Percentiles rank a stretch among this genome's conserved stretches.
Evolutionary conservation across 1,140 invertebrate genomes (phyloP).

Genomic region (Cryptotermes secundus): DNA sequence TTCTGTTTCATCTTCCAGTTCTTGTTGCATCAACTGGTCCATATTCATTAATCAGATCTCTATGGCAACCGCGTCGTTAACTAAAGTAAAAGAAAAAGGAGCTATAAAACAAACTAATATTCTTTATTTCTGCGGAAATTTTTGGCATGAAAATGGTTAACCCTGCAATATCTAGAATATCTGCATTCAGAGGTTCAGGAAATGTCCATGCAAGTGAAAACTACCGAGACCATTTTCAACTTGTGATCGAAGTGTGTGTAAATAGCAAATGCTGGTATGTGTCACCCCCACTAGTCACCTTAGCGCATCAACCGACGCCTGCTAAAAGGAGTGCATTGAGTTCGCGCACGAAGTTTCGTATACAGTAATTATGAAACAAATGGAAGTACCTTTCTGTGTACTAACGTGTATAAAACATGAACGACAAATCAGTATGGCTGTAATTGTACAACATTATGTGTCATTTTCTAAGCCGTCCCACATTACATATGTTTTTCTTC

Average conservation of each 20-base stretch:
- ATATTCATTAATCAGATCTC: no score
- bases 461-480: background rate
- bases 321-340: background rate
- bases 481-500: background rate
- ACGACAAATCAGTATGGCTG: background rate
- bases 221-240: background rate
- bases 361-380: slow-evolving; percentile 13
- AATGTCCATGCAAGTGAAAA: no score
- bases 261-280: background rate
- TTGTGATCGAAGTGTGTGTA: background rate
- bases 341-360: no score
- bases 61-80: no score
- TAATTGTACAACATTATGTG: background rate
- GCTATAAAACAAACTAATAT: no score
- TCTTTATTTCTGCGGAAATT: no score
- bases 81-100: no score
- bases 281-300: background rate
- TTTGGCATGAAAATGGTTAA: no score
- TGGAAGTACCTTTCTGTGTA: background rate
- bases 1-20: no score
- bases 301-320: background rate
- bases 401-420: background rate
- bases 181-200: no score
- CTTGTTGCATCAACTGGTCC: no score
- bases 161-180: no score